Percentiles rank a stretch among this genome's conserved stretches.
phyloP scores from a whole-genome alignment of 2,888 invertebrate genomes.

The Volucella inflata region DNA sequence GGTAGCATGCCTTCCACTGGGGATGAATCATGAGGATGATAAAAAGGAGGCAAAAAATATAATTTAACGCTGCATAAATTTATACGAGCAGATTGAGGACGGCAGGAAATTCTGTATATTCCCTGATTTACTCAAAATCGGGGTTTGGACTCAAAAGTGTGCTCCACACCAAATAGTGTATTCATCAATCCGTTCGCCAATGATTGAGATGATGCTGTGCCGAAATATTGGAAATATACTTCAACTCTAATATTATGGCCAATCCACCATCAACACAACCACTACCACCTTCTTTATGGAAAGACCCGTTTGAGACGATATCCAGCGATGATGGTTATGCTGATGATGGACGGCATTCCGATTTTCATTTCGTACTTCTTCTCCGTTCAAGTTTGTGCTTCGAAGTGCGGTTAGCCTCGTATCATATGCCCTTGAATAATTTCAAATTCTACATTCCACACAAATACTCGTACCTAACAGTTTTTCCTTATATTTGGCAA shows the following conservation, averaged over 20 bases:
- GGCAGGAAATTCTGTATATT: conserved; percentile 65
- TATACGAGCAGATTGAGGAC: conserved; percentile 68
- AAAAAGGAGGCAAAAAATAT: conserved; percentile 46
- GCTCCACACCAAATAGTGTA: conserved; percentile 41
- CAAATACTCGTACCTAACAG: too few species aligned
- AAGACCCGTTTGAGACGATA: background rate
- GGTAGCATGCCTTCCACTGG: background rate
- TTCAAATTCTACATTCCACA: too few species aligned
- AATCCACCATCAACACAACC: too few species aligned
- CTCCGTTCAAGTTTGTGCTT: background rate
- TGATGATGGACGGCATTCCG: background rate
- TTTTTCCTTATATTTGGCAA: too few species aligned
- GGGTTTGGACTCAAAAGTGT: conserved; percentile 37
- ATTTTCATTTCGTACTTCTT: background rate
- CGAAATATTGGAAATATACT: conserved; percentile 28
- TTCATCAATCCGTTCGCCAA: conserved; percentile 49
- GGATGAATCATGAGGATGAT: background rate
- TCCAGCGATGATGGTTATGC: background rate
- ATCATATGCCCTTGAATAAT: background rate
- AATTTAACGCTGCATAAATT: conserved; percentile 75
- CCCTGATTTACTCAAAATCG: background rate
- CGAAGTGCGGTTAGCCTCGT: conserved; percentile 22
- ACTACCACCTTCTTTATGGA: background rate
- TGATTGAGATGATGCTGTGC: conserved; percentile 12
- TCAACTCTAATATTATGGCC: too few species aligned